Evolutionary conservation across 2,797 vertebrate genomes (phyloP).

Genomic region (Alosa sapidissima): DNA sequence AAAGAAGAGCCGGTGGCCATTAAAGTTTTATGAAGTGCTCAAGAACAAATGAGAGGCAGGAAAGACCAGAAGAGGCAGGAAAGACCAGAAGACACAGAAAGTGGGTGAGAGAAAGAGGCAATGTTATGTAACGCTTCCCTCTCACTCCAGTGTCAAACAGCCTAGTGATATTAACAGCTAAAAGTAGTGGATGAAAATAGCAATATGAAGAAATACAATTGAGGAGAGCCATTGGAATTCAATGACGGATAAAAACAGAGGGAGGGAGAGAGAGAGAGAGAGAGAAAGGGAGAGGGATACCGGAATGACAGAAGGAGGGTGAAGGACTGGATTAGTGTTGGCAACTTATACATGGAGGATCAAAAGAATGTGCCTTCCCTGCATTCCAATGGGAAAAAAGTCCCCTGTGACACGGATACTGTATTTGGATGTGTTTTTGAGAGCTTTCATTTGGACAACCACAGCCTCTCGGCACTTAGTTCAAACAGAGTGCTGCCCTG

Average conservation of each 20-base stretch:
- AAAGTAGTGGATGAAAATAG: background rate
- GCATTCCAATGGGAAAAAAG: background rate
- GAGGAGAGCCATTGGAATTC: background rate
- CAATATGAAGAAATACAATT: background rate
- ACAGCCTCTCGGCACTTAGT: slow-evolving; percentile 7
- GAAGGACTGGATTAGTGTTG: background rate
- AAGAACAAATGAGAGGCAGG: slow-evolving; percentile 40
- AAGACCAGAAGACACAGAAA: background rate
- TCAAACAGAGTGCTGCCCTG: background rate
- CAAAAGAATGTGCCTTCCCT: background rate
- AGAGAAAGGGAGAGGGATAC: background rate
- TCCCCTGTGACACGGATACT: background rate
- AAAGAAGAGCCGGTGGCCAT: slow-evolving; percentile 44
- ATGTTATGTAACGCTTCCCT: background rate
- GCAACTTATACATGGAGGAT: background rate
- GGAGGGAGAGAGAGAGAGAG: background rate
- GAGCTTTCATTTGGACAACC: background rate
- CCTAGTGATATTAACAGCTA: background rate
- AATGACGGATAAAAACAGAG: background rate
- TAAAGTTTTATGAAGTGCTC: slow-evolving; percentile 46
- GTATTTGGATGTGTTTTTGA: background rate
- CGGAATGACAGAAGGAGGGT: background rate
- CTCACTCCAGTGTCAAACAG: background rate
- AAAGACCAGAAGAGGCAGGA: background rate
- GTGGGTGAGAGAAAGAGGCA: background rate